Conservation (phyloP, 2,797 vertebrate genomes). For the Anomalospiza imberbis region DNA sequence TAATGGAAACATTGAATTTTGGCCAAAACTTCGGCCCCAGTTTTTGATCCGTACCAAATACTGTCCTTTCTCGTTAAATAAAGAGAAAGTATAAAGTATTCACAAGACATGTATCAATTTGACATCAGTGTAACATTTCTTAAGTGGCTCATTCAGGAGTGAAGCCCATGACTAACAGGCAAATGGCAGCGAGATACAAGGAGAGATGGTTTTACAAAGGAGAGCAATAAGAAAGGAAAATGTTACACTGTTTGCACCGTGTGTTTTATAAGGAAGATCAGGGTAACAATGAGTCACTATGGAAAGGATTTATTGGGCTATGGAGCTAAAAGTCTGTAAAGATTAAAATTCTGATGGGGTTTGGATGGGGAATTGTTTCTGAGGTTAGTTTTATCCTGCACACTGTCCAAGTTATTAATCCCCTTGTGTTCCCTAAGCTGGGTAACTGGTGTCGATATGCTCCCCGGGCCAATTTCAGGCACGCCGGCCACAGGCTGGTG, state of each 20-base stretch:
- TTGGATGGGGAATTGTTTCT: not conserved
- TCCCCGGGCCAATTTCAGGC: slow-evolving; percentile 54
- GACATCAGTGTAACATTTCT: slow-evolving; percentile 52
- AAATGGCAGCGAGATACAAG: slow-evolving; percentile 57
- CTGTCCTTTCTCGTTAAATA: slow-evolving; percentile 6
- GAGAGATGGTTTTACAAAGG: slow-evolving; percentile 60
- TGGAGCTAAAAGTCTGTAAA: slow-evolving; percentile 45
- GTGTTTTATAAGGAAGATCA: slow-evolving; percentile 46
- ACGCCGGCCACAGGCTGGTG: slow-evolving; percentile 30
- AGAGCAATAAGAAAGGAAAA: slow-evolving; percentile 43
- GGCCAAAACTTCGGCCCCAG: not conserved
- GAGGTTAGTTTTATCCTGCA: slow-evolving; percentile 8
- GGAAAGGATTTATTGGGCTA: slow-evolving; percentile 31
- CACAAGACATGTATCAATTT: slow-evolving; percentile 57
- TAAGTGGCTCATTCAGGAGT: slow-evolving; percentile 55
- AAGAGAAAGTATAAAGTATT: slow-evolving; percentile 46
- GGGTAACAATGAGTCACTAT: slow-evolving; percentile 31
- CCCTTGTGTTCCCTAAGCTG: slow-evolving; percentile 21
- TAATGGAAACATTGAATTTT: not conserved
- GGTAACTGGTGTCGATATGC: slow-evolving; percentile 19
- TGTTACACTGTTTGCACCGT: slow-evolving; percentile 30
- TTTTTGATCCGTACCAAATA: not conserved
- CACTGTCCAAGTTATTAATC: slow-evolving; percentile 41
- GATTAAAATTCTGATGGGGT: slow-evolving; percentile 46
- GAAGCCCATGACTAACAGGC: slow-evolving; percentile 59